Percentiles rank a stretch among this genome's conserved stretches.
phyloP scores from a whole-genome alignment of 2,888 invertebrate species.

The Lathronympha strigana region DNA sequence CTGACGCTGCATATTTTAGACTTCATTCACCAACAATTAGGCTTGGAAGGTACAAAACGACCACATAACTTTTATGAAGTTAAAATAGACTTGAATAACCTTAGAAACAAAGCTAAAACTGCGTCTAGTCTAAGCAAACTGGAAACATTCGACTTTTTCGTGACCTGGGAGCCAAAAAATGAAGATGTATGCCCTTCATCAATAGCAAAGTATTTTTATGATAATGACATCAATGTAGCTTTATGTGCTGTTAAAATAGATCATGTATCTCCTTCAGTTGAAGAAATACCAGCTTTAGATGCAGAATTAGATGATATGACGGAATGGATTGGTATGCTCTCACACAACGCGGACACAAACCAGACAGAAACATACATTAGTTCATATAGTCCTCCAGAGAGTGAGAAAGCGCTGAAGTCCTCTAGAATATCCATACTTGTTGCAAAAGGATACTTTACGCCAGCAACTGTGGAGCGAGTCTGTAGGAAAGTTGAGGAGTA shows the following conservation, averaged over 20 bases:
- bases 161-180: slow-evolving; percentile 67
- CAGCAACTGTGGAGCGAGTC: slow-evolving; percentile 54
- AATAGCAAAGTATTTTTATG: slow-evolving; percentile 73
- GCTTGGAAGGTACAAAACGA: slow-evolving; percentile 69
- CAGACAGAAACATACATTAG: slow-evolving; percentile 67
- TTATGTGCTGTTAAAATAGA: slow-evolving; percentile 52
- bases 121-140: slow-evolving; percentile 58
- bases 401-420: slow-evolving; percentile 59
- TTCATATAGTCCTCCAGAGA: slow-evolving; percentile 65
- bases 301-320: slow-evolving; percentile 66
- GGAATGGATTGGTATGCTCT: slow-evolving; percentile 76
- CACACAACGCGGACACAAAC: slow-evolving; percentile 57
- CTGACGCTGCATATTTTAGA: slow-evolving; percentile 66
- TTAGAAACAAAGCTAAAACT: slow-evolving; percentile 55
- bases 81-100: slow-evolving; percentile 60
- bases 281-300: slow-evolving; percentile 63
- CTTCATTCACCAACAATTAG: slow-evolving; percentile 70
- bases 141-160: slow-evolving; percentile 60
- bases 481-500: slow-evolving; percentile 58
- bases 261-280: slow-evolving; percentile 57
- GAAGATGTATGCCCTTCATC: slow-evolving; percentile 73
- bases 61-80: slow-evolving; percentile 68
- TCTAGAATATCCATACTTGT: slow-evolving; percentile 64
- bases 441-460: slow-evolving; percentile 67
- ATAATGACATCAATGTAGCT: slow-evolving; percentile 57